A percentile compares a stretch with the other conserved stretches of the same genome.
Evolutionary conservation across 2,113 vertebrate species (phyloP).

Genomic region (Nothocercus nigrocapillus): DNA sequence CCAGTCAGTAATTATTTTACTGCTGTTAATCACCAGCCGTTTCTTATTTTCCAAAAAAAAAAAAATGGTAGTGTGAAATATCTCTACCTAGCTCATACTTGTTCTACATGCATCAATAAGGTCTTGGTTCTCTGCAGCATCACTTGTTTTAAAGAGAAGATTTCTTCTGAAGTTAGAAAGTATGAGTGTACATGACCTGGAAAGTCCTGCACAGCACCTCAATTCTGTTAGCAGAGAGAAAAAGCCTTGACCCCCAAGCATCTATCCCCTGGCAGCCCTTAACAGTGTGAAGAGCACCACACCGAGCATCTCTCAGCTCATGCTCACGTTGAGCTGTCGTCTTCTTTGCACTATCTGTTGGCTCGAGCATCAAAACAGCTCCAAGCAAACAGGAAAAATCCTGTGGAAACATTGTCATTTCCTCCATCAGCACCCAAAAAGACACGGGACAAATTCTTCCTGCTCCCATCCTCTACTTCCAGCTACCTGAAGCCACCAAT

Average conservation of each 20-base stretch:
- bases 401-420: neutral
- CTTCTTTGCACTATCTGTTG: fast-evolving
- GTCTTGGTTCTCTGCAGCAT: neutral
- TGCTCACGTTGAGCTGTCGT: neutral
- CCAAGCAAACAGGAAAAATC: neutral
- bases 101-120: neutral
- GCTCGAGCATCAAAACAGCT: neutral
- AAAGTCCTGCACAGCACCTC: neutral
- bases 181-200: fast-evolving
- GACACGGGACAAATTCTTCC: neutral
- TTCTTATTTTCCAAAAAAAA: neutral
- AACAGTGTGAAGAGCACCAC: neutral
- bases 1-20: slow-evolving; percentile 17
- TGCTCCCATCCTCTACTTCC: neutral
- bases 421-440: neutral
- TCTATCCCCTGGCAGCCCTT: neutral
- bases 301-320: neutral
- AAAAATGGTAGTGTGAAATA: neutral
- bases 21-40: neutral
- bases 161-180: neutral
- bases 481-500: neutral
- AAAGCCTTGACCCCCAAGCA: neutral
- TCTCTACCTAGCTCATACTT: neutral
- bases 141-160: neutral
- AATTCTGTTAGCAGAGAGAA: neutral